Base-by-base conservation (phyloP, 2,888 invertebrate species). In the Callinectes sapidus region DNA sequence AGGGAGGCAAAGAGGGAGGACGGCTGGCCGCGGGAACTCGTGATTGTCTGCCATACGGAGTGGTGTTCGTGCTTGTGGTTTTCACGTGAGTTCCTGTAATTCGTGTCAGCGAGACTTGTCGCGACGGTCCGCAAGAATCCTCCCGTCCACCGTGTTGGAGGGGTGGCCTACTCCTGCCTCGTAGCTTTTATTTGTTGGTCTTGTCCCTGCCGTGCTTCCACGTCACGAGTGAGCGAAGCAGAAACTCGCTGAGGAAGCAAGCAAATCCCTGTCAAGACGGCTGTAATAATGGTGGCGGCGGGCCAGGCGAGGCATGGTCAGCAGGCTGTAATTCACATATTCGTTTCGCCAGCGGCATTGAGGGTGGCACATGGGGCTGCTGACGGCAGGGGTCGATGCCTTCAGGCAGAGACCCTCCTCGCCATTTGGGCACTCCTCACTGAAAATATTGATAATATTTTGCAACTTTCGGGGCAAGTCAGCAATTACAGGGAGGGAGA, bases 21-120 rank as follows among this genome's bases (percentile, higher is more conserved):
- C 18, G 81, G 35, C 35, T 35, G 18, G 81, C 81, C 81, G 81
- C 81, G 81, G 81, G 81, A 81, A 81, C n/a, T 81, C 81, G 81
- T 81, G 81, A 35, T 81, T 81, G 81, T 35, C 81, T 35, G 81
- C 81, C 35, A 35, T 81, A 81, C 81, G 81, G 81, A 81, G 81
- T 35, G 35, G 35, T 81, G 81, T 81, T 81, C 81, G 81, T 81
- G 81, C 35, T 81, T 81, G 81, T 81, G 81, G 81, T 81, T 81
- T 81, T 81, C 81, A 81, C 35, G 81, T 81, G 81, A 81, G 35
- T 81, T 81, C 81, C 16, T 81, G 35, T 35, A 32, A 35, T 81
- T 81, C 81, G 35, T 81, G 81, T 35, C 81, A 81, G 81, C 35
- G n/a, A 81, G 81, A 3, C 81, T 81, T 81, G 32, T 81, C 81